Conservation (phyloP, 2,113 vertebrate species). For the Pipa parva region DNA sequence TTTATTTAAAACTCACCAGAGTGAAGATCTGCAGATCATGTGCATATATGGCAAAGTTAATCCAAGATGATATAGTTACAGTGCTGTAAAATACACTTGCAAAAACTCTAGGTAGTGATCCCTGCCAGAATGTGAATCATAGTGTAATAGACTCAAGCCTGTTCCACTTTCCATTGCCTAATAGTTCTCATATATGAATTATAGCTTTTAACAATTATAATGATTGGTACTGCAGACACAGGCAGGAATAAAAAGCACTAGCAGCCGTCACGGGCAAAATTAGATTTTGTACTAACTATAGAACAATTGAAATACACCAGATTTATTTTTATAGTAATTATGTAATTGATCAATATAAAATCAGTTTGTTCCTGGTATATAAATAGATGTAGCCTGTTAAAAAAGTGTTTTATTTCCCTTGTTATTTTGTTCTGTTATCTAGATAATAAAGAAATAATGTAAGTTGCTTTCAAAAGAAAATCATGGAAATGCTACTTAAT, state of each 20-base stretch:
- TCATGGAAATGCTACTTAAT: too few relatives aligned
- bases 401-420: too few relatives aligned
- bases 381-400: too few relatives aligned
- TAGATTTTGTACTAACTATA: slow-evolving; percentile 63
- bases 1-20: slow-evolving; percentile 63
- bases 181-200: slow-evolving; percentile 72
- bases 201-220: slow-evolving; percentile 69
- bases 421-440: too few relatives aligned
- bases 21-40: slow-evolving; percentile 63
- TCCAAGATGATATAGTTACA: slow-evolving; percentile 58
- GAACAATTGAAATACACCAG: slow-evolving; percentile 60
- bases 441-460: too few relatives aligned
- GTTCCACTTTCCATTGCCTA: slow-evolving; percentile 76
- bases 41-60: slow-evolving; percentile 74
- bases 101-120: slow-evolving; percentile 62
- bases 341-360: too few relatives aligned
- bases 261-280: slow-evolving; percentile 51
- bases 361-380: too few relatives aligned
- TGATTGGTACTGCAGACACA: slow-evolving; percentile 62
- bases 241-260: slow-evolving; percentile 63
- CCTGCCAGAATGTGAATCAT: slow-evolving; percentile 76
- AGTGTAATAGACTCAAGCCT: slow-evolving; percentile 57
- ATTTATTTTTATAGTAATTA: too few relatives aligned
- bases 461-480: too few relatives aligned
- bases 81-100: slow-evolving; percentile 58